Percentiles rank a stretch among this genome's conserved stretches.
phyloP scores from a whole-genome alignment of 2,113 vertebrate genomes.

The Scatophagus argus region DNA sequence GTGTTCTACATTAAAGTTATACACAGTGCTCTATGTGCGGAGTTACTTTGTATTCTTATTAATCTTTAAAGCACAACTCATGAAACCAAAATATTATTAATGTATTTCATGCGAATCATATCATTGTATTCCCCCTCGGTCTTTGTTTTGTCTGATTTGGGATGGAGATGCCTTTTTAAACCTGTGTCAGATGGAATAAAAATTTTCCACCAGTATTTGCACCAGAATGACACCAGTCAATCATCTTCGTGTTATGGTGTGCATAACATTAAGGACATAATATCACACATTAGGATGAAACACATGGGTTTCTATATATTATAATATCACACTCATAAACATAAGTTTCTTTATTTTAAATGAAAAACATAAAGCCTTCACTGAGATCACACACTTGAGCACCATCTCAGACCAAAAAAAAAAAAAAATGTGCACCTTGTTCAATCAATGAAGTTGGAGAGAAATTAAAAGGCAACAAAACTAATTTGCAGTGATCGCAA shows the following conservation, averaged over 20 bases:
- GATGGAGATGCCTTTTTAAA: not conserved
- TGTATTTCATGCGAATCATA: not conserved
- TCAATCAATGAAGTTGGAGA: no score
- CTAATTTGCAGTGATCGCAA: no score
- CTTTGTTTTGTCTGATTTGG: not conserved
- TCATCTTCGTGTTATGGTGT: not conserved
- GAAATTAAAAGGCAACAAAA: no score
- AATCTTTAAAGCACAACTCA: not conserved
- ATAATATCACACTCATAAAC: not conserved
- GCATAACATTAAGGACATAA: not conserved
- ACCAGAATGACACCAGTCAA: constrained; percentile 10
- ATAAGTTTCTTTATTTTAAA: not conserved
- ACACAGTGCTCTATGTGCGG: not conserved
- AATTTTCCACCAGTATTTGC: not conserved
- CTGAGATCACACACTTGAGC: no score
- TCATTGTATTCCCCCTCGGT: not conserved
- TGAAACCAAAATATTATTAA: not conserved
- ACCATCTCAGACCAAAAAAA: no score
- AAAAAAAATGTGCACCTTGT: no score
- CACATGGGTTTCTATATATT: not conserved
- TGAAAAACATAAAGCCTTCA: no score
- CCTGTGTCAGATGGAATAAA: not conserved
- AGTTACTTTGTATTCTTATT: not conserved
- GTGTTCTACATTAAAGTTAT: not conserved
- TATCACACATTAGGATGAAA: constrained; percentile 32